Evolutionary conservation across 1,140 invertebrate species (phyloP).

Genomic region (Nebria ingens): DNA sequence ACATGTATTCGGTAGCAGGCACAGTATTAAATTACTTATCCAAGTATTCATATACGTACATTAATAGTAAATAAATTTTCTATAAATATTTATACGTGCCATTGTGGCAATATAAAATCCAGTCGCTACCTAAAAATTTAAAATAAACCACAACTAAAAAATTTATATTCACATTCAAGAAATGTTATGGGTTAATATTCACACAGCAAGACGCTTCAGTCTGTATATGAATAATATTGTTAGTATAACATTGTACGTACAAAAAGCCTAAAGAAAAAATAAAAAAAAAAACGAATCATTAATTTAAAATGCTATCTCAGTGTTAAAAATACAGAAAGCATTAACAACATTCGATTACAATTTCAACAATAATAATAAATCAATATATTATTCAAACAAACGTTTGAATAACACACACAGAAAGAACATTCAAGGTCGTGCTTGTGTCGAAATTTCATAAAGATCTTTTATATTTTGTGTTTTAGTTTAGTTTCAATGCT

Average conservation of each 20-base stretch:
- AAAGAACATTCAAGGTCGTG: no score
- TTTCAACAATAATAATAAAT: not conserved
- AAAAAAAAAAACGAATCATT: not conserved
- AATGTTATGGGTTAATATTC: slow-evolving; percentile 3
- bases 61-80: not conserved
- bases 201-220: not conserved
- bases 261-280: no score
- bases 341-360: not conserved
- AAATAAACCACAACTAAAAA: not conserved
- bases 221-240: slow-evolving; percentile 2
- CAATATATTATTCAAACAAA: slow-evolving; percentile 5
- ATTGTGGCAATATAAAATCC: not conserved
- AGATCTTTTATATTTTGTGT: no score
- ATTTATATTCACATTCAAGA: slow-evolving; percentile 3
- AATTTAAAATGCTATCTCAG: slow-evolving; percentile 2
- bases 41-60: not conserved
- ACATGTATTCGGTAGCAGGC: not conserved
- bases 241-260: not conserved
- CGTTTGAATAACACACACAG: not conserved
- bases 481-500: no score
- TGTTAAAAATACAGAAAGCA: slow-evolving; percentile 3
- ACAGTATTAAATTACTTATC: not conserved
- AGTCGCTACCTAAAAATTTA: slow-evolving; percentile 2
- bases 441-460: no score
- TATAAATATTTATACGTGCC: not conserved